Conservation (phyloP, 2,113 vertebrate genomes). For the Lathamus discolor region DNA sequence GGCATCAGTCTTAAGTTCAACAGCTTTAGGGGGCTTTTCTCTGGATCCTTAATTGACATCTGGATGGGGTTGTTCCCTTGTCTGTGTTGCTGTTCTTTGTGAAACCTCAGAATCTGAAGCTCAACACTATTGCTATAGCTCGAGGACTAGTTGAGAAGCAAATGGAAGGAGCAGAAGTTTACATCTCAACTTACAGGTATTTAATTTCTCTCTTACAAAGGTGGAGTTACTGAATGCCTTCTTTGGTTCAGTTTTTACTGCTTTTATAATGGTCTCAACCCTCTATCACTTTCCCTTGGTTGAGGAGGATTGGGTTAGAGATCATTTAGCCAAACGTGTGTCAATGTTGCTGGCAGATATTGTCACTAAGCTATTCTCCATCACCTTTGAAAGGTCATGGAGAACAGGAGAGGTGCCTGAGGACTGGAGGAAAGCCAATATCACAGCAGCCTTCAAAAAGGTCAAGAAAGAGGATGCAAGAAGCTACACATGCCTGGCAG, state of each 20-base stretch:
- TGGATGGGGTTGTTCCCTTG: background rate
- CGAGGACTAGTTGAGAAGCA: background rate
- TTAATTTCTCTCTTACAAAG: background rate
- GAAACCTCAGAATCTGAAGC: background rate
- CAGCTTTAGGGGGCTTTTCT: background rate
- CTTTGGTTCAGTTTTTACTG: background rate
- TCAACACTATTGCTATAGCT: background rate
- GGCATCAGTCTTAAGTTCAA: background rate
- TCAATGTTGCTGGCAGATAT: background rate
- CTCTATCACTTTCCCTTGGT: background rate
- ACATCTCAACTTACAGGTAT: background rate
- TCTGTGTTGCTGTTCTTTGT: background rate
- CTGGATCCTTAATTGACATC: background rate
- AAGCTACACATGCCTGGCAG: background rate
- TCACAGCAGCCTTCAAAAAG: background rate
- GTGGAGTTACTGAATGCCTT: background rate
- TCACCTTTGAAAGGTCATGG: background rate
- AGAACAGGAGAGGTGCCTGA: background rate
- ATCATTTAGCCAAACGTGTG: background rate
- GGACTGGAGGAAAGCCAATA: background rate
- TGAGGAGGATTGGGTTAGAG: background rate
- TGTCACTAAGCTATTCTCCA: background rate
- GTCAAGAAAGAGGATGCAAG: background rate
- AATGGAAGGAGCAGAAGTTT: background rate
- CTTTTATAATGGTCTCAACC: background rate